Conservation (phyloP, 2,113 vertebrate species). For the Empidonax traillii region DNA sequence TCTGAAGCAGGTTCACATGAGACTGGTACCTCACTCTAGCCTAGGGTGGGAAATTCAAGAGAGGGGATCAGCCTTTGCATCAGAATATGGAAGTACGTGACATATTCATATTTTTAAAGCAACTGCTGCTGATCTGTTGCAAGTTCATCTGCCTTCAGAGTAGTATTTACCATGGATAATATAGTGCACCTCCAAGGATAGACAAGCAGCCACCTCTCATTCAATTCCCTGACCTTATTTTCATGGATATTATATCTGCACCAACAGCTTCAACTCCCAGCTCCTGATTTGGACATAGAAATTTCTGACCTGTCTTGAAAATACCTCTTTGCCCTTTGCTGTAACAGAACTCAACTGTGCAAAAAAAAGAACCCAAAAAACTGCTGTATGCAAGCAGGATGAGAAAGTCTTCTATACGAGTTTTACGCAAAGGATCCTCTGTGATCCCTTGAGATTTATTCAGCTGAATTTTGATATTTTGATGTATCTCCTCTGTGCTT, state of each 20-base stretch:
- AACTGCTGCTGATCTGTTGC: not conserved
- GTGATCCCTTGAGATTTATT: not conserved
- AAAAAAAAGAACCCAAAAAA: not conserved
- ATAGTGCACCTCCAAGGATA: not conserved
- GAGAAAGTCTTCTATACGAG: not conserved
- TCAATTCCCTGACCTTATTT: not conserved
- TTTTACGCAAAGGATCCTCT: not conserved
- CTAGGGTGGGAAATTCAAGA: not conserved
- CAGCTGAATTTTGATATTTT: constrained; percentile 30
- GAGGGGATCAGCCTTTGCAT: not conserved
- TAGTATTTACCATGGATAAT: not conserved
- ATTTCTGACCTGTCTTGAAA: not conserved
- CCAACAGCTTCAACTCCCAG: not conserved
- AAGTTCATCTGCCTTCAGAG: not conserved
- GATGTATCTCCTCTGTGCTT: constrained; percentile 29
- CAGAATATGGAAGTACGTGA: not conserved
- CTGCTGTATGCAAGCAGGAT: not conserved
- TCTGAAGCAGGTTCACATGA: not conserved
- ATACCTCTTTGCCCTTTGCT: not conserved
- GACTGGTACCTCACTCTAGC: not conserved
- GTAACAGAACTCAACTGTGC: not conserved
- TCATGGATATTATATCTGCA: not conserved
- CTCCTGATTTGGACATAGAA: not conserved
- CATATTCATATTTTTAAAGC: not conserved
- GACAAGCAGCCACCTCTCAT: not conserved